Evolutionary conservation across 2,797 vertebrate genomes (phyloP).

Genomic region (Phalloptychus januarius): DNA sequence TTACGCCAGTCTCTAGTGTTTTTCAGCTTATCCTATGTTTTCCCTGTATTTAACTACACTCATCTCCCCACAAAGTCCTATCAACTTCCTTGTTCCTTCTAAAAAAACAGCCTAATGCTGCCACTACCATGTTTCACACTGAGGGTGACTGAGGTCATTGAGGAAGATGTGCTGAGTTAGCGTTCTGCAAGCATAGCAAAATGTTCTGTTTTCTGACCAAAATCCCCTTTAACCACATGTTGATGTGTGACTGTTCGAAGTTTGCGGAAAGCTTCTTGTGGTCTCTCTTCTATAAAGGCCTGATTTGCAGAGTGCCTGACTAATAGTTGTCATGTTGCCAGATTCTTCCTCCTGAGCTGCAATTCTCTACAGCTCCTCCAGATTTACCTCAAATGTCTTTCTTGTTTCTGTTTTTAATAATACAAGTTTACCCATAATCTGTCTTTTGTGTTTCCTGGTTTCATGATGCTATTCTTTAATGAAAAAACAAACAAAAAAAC

Average conservation of each 20-base stretch:
- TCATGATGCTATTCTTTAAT: background rate
- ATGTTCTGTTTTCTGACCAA: background rate
- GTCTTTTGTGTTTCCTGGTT: background rate
- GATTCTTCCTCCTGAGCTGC: background rate
- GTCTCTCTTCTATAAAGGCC: background rate
- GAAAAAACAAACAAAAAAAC: no score
- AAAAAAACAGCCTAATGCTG: background rate
- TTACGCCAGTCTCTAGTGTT: background rate
- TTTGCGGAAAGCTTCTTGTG: background rate
- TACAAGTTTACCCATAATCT: background rate
- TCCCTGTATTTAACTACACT: background rate
- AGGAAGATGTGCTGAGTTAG: background rate
- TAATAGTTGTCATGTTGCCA: background rate
- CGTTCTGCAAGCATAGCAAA: constrained; percentile 9
- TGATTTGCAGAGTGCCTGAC: background rate
- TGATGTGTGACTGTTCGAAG: background rate
- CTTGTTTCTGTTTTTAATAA: background rate
- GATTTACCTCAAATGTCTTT: background rate
- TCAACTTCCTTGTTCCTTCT: background rate
- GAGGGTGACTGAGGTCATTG: background rate
- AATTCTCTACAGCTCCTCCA: background rate
- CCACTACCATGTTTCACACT: background rate
- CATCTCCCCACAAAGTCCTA: background rate
- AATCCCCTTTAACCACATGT: background rate
- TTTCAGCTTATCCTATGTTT: background rate